Evolutionary conservation across 2,888 invertebrate species (phyloP).

Genomic region (Antitype chi): DNA sequence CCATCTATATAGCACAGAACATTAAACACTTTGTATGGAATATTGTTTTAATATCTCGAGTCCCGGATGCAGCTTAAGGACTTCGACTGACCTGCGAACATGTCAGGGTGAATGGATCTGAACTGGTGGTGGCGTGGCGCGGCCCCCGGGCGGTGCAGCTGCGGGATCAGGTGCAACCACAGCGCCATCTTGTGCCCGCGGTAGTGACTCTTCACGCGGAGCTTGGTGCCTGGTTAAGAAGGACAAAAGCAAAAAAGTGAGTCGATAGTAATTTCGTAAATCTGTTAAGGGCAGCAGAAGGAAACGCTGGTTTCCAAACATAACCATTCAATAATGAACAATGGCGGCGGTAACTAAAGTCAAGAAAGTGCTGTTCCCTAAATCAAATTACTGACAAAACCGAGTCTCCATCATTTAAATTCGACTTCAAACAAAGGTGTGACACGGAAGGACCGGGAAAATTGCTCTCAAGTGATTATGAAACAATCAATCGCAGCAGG

Average conservation of each 20-base stretch:
- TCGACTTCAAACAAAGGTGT: constrained; percentile 37
- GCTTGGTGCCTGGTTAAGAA: constrained; percentile 90
- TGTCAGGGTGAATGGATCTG: constrained; percentile 92
- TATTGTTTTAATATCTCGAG: neutral
- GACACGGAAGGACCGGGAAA: neutral
- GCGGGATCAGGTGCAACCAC: constrained; percentile 96
- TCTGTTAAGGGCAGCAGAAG: neutral
- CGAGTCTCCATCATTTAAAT: constrained; percentile 22
- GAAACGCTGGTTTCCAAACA: neutral
- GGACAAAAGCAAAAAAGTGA: neutral
- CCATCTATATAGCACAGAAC: neutral
- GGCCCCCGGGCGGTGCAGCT: constrained; percentile 94
- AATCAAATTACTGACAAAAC: constrained; percentile 35
- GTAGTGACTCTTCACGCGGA: constrained; percentile 95
- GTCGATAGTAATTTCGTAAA: neutral
- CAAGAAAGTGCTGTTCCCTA: constrained; percentile 13
- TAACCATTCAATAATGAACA: constrained; percentile 1
- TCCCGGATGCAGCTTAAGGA: neutral
- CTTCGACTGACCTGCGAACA: constrained; percentile 92
- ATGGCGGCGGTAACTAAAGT: constrained; percentile 11
- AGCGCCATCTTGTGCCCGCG: constrained; percentile 97
- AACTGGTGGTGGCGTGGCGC: constrained; percentile 94
- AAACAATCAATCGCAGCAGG: constrained; percentile 31
- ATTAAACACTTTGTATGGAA: neutral
- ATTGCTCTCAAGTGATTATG: constrained; percentile 30